Percentiles rank a stretch among this genome's conserved stretches.
These are phyloP conservation scores for Heteromyza rotundicornis DNA, from an alignment of 2,888 invertebrate genomes.

Conservation along the genomic window DNA sequence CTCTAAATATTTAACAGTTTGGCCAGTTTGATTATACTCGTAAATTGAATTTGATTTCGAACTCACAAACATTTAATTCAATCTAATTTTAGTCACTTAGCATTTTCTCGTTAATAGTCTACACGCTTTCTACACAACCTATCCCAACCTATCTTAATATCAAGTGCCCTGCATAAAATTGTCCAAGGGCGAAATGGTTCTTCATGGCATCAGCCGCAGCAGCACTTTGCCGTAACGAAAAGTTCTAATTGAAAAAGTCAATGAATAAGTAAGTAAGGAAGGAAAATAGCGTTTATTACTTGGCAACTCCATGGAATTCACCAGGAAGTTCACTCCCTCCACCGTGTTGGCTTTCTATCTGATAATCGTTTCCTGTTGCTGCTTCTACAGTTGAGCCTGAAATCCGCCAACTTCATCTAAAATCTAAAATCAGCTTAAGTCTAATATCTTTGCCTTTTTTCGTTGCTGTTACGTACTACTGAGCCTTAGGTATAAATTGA, in stretches of 20 bases:
- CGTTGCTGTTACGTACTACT: conserved; percentile 16
- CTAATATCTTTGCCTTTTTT: not conserved
- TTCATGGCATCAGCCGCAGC: too few species aligned
- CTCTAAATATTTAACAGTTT: not conserved
- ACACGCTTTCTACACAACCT: too few species aligned
- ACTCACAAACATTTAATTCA: not conserved
- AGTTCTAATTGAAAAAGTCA: not conserved
- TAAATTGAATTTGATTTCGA: not conserved
- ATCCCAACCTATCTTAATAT: too few species aligned
- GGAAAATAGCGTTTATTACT: not conserved
- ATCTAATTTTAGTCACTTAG: too few species aligned
- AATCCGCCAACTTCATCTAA: not conserved
- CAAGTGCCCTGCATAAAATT: too few species aligned
- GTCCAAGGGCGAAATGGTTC: too few species aligned
- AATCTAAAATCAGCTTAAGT: conserved; percentile 5
- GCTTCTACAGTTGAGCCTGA: too few species aligned
- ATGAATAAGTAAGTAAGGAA: too few species aligned
- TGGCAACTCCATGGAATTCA: not conserved
- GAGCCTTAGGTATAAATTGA: not conserved
- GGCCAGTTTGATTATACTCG: not conserved
- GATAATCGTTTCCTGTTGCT: conserved; percentile 13
- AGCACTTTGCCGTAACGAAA: too few species aligned
- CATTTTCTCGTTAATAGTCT: too few species aligned
- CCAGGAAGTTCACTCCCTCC: not conserved
- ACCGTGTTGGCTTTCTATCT: not conserved